Evolutionary conservation across 1,140 invertebrate species (phyloP), one percentile per base, ranked within the genome.

Genomic region (Sitophilus oryzae): DNA sequence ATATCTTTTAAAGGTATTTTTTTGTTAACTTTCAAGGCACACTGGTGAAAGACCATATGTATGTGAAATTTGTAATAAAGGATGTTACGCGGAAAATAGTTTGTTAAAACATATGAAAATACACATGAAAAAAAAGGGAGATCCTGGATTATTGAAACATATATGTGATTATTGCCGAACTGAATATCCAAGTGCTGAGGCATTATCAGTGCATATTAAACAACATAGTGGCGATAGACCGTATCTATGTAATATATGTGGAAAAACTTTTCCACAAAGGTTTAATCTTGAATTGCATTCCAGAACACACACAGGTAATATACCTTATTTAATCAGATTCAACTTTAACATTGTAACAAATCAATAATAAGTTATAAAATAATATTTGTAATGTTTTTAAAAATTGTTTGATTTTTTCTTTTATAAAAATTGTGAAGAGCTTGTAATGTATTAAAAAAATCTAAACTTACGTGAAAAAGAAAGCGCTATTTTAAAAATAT

Each of bases 221-320:
- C 74, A 75, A 21, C 79, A 80, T 55, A 75, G 75, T 0, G 74
- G 74, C 8, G 66, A 73, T 46, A 71, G 77, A 49, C 77, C 76
- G 0, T 74, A 74, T 56, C 57, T 71, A 9, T 80, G 78, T 53
- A 73, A 75, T 43, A 70, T 76, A 2, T 80, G 78, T 52, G 75
- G 71, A 11, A 77, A 76, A 64, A 72, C 68, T 30, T 84, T 82
- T 59, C 80, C 80, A 30, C 79, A 81, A 37, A 79, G 80, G 59
- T 79, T 79, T 37, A 80, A 81, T 60, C 67, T 81, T 15, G 77
- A 84, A 70, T 79, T 85, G 52, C 83, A 86, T 70, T 79, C 83
- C 71, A 70, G 83, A 60, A 83, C 82, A 30, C 83, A 85, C 67
- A 83, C 82, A 35, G 82, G 82, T 56, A 79, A 80, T 6, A 11